Evolutionary conservation across 2,797 vertebrate genomes (phyloP).

Genomic region (Lateolabrax maculatus): DNA sequence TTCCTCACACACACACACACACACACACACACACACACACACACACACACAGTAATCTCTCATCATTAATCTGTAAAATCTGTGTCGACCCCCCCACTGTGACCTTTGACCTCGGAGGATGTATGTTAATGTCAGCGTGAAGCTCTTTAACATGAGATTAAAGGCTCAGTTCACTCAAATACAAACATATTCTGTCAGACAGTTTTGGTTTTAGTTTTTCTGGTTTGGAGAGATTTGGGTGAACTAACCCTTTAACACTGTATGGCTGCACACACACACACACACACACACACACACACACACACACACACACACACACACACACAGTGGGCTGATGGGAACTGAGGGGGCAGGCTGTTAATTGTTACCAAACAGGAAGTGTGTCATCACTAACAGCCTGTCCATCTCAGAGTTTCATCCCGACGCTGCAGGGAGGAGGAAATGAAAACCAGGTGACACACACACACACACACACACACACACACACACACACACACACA

Average conservation of each 20-base stretch:
- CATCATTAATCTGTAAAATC: neutral
- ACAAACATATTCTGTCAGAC: neutral
- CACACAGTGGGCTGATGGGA: conserved; percentile 41
- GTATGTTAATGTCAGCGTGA: neutral
- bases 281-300: conserved; percentile 2
- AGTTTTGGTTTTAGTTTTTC: too few relatives aligned
- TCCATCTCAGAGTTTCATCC: conserved; percentile 48
- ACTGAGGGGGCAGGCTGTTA: conserved; percentile 56
- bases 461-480: conserved; percentile 23
- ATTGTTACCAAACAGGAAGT: conserved; percentile 65
- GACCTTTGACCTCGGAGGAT: neutral
- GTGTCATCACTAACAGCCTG: conserved; percentile 52
- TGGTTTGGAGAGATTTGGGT: too few relatives aligned
- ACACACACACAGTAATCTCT: neutral
- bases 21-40: neutral
- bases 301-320: conserved; percentile 19
- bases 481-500: neutral
- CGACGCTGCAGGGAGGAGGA: conserved; percentile 8
- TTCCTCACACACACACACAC: conserved; percentile 9
- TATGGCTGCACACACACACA: too few relatives aligned
- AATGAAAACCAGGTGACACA: conserved; percentile 63
- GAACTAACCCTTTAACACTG: too few relatives aligned
- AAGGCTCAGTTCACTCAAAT: neutral
- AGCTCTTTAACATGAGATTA: neutral
- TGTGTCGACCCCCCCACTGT: neutral